Evolutionary conservation across 1,140 invertebrate genomes (phyloP), one percentile per base, ranked within the genome.

Genomic region (Penaeus japonicus): DNA sequence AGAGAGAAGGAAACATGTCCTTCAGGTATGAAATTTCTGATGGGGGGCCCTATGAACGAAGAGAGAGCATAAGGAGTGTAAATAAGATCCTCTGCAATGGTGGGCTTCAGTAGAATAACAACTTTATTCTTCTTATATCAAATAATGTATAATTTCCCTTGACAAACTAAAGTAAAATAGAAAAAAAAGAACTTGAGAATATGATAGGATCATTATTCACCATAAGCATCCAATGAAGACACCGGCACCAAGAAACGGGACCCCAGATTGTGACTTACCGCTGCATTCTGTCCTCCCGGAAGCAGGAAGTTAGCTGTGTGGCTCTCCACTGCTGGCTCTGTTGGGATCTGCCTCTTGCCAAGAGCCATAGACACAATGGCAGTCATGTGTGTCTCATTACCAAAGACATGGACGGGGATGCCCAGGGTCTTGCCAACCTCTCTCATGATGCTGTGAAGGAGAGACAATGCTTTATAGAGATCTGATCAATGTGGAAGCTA

Each of bases 381-480:
- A 0, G 99, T 99, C 99, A 99, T 99, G 93, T 99, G 99, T 17
- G 97, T 99, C 93, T 99, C 99, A 0, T 99, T 99, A 0, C 99
- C 99, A 92, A 99, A 99, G 39, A 99, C 99, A 91, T 95, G 93
- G 90, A 99, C 95, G 0, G 98, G 97, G 91, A 99, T 97, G 77
- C 96, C 96, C 30, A 99, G 94, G 27, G 96, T 96, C 91, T 97
- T 95, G 55, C 98, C 98, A 92, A 97, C 96, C 92, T 98, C 97
- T 0, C 97, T 94, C 94, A 98, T 97, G 91, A 96, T 95, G 91
- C 97, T 96, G 91, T 17, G 91, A n/a, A 89, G 87, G 84, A 62
- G 87, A 59, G 89, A 90, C 83, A 75, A n/a, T 73, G 32, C 32
- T 73, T 73, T 73, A 30, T 24, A 86, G 0, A 77, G 35, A 15